These are phyloP conservation scores for Trachymyrmex cornetzi DNA, from an alignment of 1,140 invertebrate species.

Conservation along the genomic window DNA sequence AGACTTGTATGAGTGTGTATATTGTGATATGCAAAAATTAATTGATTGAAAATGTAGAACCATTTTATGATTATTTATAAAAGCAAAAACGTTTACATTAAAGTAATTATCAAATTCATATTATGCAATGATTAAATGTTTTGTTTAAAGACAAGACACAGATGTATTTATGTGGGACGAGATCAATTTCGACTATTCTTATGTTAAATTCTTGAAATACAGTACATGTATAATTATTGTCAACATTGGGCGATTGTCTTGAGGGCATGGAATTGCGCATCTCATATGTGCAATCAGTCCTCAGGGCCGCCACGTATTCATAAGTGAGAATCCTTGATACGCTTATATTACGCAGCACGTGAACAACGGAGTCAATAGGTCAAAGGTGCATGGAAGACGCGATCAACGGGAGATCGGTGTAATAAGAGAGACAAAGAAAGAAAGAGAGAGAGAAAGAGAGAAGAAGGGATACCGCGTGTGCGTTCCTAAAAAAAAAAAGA, in stretches of 20 bases:
- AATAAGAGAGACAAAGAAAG: neutral
- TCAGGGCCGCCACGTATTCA: conserved; percentile 9
- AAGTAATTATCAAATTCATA: too few species aligned
- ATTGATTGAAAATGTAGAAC: too few species aligned
- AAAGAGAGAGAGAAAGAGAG: conserved; percentile 24
- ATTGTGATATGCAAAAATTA: too few species aligned
- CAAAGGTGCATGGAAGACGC: conserved; percentile 41
- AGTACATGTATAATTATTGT: neutral
- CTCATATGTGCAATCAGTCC: conserved; percentile 3
- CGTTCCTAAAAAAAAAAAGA: conserved; percentile 36
- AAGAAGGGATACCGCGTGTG: conserved; percentile 13
- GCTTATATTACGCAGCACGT: conserved; percentile 31
- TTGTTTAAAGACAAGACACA: neutral
- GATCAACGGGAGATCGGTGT: conserved; percentile 24
- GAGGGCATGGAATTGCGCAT: neutral
- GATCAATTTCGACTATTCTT: neutral
- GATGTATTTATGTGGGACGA: neutral
- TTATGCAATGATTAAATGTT: too few species aligned
- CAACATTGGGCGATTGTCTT: neutral
- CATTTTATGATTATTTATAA: too few species aligned
- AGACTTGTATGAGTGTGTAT: too few species aligned
- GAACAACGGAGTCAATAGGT: conserved; percentile 42
- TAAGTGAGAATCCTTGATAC: conserved; percentile 45
- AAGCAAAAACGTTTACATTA: too few species aligned
- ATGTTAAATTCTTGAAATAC: neutral